phyloP scores from a whole-genome alignment of 1,140 invertebrate species.

The Drosophila ananassae region DNA sequence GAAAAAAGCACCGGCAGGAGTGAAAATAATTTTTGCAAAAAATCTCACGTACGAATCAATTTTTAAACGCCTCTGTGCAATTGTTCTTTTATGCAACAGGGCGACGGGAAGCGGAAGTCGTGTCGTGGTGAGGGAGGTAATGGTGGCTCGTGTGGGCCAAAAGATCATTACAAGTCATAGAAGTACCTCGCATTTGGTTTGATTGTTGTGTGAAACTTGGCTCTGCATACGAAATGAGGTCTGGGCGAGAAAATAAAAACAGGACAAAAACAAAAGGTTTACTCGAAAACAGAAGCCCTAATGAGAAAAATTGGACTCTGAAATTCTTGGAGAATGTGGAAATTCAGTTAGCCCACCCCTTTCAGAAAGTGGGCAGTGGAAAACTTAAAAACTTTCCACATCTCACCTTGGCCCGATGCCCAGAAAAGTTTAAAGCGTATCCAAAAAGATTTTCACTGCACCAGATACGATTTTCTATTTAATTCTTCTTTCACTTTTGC shows the following conservation, averaged over 20 bases:
- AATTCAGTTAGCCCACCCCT: not conserved
- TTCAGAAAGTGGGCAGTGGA: slow-evolving; percentile 6
- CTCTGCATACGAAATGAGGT: slow-evolving; percentile 65
- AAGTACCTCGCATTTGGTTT: slow-evolving; percentile 55
- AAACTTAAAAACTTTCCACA: slow-evolving; percentile 27
- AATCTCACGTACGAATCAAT: slow-evolving; percentile 75
- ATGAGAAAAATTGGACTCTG: not conserved
- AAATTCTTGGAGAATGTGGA: not conserved
- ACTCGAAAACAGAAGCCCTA: not conserved
- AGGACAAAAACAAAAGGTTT: slow-evolving; percentile 7
- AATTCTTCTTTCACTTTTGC: slow-evolving; percentile 34
- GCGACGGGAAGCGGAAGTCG: slow-evolving; percentile 61
- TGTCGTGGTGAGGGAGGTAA: slow-evolving; percentile 9
- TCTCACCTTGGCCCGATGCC: slow-evolving; percentile 46
- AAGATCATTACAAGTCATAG: slow-evolving; percentile 62
- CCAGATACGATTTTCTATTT: slow-evolving; percentile 49
- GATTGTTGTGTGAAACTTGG: slow-evolving; percentile 70
- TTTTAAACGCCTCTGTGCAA: slow-evolving; percentile 56
- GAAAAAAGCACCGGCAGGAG: slow-evolving; percentile 13
- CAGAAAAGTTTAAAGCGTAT: slow-evolving; percentile 47
- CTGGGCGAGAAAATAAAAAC: slow-evolving; percentile 2
- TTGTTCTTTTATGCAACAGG: slow-evolving; percentile 79
- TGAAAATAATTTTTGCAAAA: slow-evolving; percentile 62
- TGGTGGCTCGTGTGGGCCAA: slow-evolving; percentile 12
- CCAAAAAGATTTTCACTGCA: slow-evolving; percentile 50